Evolutionary conservation across 1,140 invertebrate genomes (phyloP).

Genomic region (Agrypnia vestita): DNA sequence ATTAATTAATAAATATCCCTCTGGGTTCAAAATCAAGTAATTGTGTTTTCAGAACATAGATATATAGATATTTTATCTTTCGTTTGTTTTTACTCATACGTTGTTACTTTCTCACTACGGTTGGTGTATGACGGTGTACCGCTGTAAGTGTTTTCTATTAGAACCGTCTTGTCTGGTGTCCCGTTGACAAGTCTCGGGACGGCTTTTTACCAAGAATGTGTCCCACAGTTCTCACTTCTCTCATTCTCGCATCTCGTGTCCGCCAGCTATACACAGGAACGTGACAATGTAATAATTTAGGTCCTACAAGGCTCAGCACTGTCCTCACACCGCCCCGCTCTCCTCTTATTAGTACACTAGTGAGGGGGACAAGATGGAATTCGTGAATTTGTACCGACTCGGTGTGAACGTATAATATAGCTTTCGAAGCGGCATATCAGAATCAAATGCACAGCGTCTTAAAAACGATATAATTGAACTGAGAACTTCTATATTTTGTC

Average conservation of each 20-base stretch:
- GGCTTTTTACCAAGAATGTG: conserved; percentile 29
- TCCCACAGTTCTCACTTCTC: conserved; percentile 9
- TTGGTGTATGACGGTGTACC: background rate
- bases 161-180: background rate
- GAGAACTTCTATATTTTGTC: no score
- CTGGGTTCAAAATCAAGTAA: no score
- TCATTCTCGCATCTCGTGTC: conserved; percentile 25
- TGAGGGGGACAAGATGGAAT: conserved; percentile 5
- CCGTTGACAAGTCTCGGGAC: background rate
- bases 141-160: conserved; percentile 31
- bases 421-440: no score
- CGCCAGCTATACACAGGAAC: conserved; percentile 32
- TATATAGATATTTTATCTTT: no score
- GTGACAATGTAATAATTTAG: conserved; percentile 57
- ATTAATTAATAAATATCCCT: no score
- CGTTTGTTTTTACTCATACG: conserved; percentile 4
- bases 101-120: conserved; percentile 9
- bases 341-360: background rate
- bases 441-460: no score
- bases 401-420: background rate
- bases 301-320: conserved; percentile 2
- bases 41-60: no score
- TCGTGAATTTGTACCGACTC: conserved; percentile 8
- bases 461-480: no score
- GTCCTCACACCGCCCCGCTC: conserved; percentile 3